These are phyloP conservation scores for Pristis pectinata DNA, from an alignment of 2,797 vertebrate species.

Conservation along the genomic window DNA sequence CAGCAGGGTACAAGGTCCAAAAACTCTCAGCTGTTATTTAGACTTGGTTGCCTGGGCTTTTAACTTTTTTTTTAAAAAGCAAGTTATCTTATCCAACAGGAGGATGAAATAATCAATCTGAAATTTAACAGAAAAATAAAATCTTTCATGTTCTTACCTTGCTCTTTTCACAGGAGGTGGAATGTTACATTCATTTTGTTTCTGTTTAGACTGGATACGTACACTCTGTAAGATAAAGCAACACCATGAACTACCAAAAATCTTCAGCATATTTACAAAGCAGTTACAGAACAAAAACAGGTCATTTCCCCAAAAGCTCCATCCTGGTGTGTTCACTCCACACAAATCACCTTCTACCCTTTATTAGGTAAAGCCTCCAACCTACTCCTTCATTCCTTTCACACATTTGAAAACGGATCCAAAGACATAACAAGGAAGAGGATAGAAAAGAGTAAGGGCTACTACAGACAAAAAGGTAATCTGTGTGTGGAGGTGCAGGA, in stretches of 20 bases:
- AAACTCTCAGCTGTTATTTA: background rate
- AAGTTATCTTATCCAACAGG: background rate
- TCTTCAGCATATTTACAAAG: background rate
- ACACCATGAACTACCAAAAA: background rate
- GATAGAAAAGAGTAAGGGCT: no score
- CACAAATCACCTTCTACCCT: background rate
- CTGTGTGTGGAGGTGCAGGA: no score
- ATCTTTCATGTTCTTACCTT: slow-evolving; percentile 59
- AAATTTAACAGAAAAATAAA: background rate
- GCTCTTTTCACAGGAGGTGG: slow-evolving; percentile 78
- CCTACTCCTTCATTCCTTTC: background rate
- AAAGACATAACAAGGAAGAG: no score
- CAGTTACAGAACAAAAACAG: background rate
- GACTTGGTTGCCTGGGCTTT: background rate
- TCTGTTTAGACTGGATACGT: slow-evolving; percentile 77
- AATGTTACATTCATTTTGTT: slow-evolving; percentile 67
- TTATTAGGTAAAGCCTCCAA: no score
- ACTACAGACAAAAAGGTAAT: no score
- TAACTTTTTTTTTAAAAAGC: background rate
- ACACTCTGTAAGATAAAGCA: slow-evolving; percentile 61
- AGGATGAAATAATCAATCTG: background rate
- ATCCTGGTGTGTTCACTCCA: background rate
- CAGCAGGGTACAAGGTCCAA: background rate
- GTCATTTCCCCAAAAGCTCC: background rate
- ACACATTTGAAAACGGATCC: no score